Conservation (phyloP, 2,888 invertebrate species). For the Dioctria rufipes region DNA sequence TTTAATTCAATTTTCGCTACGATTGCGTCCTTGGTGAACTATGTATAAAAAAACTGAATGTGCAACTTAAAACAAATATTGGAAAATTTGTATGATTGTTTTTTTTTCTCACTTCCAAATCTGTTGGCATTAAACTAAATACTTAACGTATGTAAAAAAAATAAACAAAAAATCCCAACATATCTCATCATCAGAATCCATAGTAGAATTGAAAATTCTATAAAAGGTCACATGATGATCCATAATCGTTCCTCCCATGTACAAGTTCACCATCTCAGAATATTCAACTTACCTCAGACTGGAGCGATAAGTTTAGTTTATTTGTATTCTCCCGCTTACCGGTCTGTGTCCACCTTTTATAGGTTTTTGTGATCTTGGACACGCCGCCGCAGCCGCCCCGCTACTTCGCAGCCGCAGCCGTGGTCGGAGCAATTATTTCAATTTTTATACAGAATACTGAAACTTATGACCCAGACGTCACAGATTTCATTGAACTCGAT, state of each 20-base stretch:
- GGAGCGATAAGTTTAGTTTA: background rate
- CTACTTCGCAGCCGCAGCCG: background rate
- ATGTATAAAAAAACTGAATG: too few relatives aligned
- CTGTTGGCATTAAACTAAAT: too few relatives aligned
- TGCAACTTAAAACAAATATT: too few relatives aligned
- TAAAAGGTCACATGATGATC: conserved; percentile 10
- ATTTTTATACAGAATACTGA: conserved; percentile 10
- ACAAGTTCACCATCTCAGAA: background rate
- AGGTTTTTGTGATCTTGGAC: background rate
- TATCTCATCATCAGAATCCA: too few relatives aligned
- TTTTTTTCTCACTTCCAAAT: too few relatives aligned
- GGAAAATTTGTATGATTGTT: too few relatives aligned
- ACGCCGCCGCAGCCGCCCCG: background rate
- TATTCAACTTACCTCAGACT: background rate
- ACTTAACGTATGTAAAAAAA: too few relatives aligned
- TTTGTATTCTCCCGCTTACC: background rate
- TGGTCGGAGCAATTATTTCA: conserved; percentile 8
- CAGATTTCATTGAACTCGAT: conserved; percentile 53
- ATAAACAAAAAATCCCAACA: too few relatives aligned
- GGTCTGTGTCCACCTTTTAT: background rate
- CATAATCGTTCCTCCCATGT: conserved; percentile 1
- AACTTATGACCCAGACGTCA: conserved; percentile 50
- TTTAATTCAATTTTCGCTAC: too few relatives aligned
- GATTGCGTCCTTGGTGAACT: too few relatives aligned
- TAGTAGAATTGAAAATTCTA: background rate